Base-by-base conservation (phyloP, 2,797 vertebrate genomes). In the Enteromius trimaculatus region DNA sequence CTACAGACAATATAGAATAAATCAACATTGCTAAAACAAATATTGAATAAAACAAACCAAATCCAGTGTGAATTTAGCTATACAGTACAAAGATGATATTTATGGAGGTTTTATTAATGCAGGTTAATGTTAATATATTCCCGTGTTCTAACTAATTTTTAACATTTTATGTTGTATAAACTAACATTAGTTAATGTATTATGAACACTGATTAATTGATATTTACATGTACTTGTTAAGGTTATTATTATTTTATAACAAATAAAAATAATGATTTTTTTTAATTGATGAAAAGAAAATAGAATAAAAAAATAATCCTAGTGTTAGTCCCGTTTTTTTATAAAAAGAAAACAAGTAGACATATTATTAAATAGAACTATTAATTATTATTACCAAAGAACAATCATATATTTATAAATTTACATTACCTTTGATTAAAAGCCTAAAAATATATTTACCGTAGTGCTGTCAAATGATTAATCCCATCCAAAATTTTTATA, bases 1-100 rank as follows among this genome's bases (percentile, higher is more conserved):
- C 98, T 99, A 85, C 47, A 39, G 23, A 88, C 49, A 58, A 68
- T 16, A 49, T n/a, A 3, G 1, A 68, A 53, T 49, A 51, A 34
- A 53, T 11, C 6, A 53, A 16, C 37, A 21, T 0, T 49, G 1
- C 23, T 71, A 49, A 9, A 71, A 49, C 42, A 42, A 0, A 70
- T 17, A n/a, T n/a, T n/a, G n/a, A n/a, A n/a, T n/a, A n/a, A n/a
- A n/a, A n/a, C n/a, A n/a, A n/a, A n/a, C n/a, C n/a, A n/a, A n/a
- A n/a, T n/a, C n/a, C n/a, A n/a, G n/a, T n/a, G n/a, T n/a, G n/a
- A n/a, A n/a, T n/a, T n/a, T n/a, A n/a, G n/a, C 29, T 29, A 29
- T 29, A 29, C 29, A 29, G 29, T 29, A 29, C 31, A 37, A 37
- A 68, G 65, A 39, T 1, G 4, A 19, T 37, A 10, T 34, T 37